These are phyloP conservation scores for Oriolus oriolus DNA, from an alignment of 2,113 vertebrate species.

Conservation along the genomic window DNA sequence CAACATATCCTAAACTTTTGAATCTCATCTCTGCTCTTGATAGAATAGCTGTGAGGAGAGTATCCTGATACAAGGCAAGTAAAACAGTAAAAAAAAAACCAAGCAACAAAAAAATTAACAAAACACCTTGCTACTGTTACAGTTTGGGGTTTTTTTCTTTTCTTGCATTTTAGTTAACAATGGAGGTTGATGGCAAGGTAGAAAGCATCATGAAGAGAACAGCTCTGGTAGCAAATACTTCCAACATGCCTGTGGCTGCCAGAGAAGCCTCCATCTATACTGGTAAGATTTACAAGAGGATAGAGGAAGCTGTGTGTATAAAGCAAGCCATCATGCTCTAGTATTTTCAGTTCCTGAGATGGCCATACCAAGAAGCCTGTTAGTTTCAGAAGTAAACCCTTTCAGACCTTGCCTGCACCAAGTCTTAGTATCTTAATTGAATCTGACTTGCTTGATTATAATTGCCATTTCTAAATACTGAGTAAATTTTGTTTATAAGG, in stretches of 20 bases:
- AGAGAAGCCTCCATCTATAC: constrained; percentile 98
- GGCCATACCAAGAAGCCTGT: not conserved
- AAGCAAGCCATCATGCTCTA: not conserved
- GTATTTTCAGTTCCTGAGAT: not conserved
- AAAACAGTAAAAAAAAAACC: not conserved
- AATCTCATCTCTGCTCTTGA: not conserved
- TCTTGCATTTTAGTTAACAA: constrained; percentile 81
- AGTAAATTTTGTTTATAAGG: not conserved
- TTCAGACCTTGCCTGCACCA: not conserved
- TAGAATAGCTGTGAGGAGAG: not conserved
- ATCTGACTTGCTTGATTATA: not conserved
- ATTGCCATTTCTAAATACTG: not conserved
- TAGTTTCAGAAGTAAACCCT: not conserved
- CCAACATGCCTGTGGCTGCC: constrained; percentile 98
- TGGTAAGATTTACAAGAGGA: constrained; percentile 70
- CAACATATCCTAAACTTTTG: not conserved
- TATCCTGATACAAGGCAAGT: not conserved
- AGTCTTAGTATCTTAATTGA: not conserved
- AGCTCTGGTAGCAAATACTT: constrained; percentile 95
- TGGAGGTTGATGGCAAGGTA: constrained; percentile 94
- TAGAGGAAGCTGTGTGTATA: not conserved
- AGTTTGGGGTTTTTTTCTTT: not conserved
- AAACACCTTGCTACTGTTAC: not conserved
- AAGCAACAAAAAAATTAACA: not conserved
- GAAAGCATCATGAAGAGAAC: constrained; percentile 99